A percentile compares a stretch with the other conserved stretches of the same genome.
phyloP scores from a whole-genome alignment of 2,888 invertebrate genomes.

The Nymphalis polychloros region DNA sequence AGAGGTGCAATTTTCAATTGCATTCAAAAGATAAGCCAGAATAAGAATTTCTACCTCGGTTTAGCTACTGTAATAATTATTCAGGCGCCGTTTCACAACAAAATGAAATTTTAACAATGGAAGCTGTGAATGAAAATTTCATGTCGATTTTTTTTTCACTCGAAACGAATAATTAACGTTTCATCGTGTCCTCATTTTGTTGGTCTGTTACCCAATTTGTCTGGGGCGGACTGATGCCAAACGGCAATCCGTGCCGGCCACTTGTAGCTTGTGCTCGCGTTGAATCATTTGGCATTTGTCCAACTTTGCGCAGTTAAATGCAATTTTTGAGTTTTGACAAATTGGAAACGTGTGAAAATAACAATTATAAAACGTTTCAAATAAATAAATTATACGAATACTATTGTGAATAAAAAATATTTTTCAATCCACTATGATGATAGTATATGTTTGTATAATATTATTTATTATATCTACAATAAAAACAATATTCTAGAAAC shows the following conservation, averaged over 20 bases:
- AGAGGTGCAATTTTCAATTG: constrained; percentile 63
- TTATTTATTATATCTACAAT: too few relatives aligned
- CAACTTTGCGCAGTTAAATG: constrained; percentile 48
- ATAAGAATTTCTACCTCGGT: constrained; percentile 50
- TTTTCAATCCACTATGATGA: too few relatives aligned
- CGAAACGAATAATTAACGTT: constrained; percentile 37
- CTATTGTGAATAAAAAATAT: too few relatives aligned
- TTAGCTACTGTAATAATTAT: constrained; percentile 48
- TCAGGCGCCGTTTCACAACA: constrained; percentile 35
- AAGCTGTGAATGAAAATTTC: constrained; percentile 31
- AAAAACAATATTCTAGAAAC: neutral
- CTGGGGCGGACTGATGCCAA: constrained; percentile 57
- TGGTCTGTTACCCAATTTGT: constrained; percentile 68
- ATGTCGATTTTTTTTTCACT: constrained; percentile 30
- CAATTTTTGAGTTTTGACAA: constrained; percentile 8
- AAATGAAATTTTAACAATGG: constrained; percentile 29
- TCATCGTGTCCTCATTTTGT: constrained; percentile 57
- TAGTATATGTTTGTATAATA: too few relatives aligned
- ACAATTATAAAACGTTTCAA: neutral
- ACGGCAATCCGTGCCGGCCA: constrained; percentile 56
- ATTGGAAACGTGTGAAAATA: constrained; percentile 1
- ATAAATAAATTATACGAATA: neutral
- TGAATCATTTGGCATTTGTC: constrained; percentile 61
- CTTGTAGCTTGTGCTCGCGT: constrained; percentile 67
- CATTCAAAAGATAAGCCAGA: constrained; percentile 54